phyloP scores from a whole-genome alignment of 2,797 vertebrate species.

The Myiotriccus ornatus region DNA sequence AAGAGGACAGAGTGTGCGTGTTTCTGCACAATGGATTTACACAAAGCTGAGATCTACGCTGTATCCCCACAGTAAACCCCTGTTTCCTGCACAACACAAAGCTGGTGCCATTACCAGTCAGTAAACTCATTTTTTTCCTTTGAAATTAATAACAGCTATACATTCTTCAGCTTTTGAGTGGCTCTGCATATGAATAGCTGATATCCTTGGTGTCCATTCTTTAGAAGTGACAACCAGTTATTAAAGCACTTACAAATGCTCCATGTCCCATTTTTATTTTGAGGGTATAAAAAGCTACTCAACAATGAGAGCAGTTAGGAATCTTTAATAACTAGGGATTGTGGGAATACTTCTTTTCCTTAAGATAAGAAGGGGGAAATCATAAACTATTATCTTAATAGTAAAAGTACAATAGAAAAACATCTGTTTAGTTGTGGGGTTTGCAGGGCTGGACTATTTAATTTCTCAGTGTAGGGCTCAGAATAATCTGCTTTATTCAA shows the following conservation, averaged over 20 bases:
- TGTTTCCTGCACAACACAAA: neutral
- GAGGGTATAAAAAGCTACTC: neutral
- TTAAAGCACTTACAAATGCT: constrained; percentile 4
- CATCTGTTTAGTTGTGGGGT: neutral
- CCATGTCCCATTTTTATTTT: constrained; percentile 3
- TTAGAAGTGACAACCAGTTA: constrained; percentile 15
- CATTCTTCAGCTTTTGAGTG: neutral
- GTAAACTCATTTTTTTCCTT: neutral
- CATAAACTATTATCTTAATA: neutral
- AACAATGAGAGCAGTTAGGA: neutral
- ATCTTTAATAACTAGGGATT: neutral
- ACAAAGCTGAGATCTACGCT: neutral
- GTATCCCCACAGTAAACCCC: neutral
- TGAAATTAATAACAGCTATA: constrained; percentile 31
- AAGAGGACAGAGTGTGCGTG: neutral
- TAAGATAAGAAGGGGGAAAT: neutral
- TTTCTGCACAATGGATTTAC: neutral
- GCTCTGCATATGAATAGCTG: constrained; percentile 11
- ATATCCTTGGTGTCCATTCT: constrained; percentile 16
- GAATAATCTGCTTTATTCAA: neutral
- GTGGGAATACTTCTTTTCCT: neutral
- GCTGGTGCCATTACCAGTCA: neutral
- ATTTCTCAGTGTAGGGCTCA: neutral
- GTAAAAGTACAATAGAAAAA: neutral
- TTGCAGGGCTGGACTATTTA: neutral